Conservation (phyloP, 2,888 invertebrate genomes). For the Thymelicus acteon region DNA sequence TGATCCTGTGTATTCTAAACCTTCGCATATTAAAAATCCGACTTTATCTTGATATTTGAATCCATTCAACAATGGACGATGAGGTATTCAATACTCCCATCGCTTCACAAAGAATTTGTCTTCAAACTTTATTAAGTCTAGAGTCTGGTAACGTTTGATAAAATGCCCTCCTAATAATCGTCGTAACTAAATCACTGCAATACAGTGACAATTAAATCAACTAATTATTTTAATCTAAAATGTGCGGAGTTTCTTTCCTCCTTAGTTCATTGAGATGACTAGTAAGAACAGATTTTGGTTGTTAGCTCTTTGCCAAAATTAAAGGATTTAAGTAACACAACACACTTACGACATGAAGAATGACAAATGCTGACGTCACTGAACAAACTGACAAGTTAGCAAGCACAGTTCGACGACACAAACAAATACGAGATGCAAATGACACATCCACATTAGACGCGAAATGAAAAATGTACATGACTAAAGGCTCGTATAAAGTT, state of each 20-base stretch:
- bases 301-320: too few species aligned
- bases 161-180: neutral
- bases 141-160: neutral
- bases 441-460: neutral
- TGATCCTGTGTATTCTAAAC: too few species aligned
- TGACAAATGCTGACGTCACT: neutral
- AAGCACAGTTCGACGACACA: constrained; percentile 14
- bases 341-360: neutral
- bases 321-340: neutral
- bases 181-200: too few species aligned
- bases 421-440: neutral
- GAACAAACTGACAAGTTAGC: neutral
- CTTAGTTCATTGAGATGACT: too few species aligned
- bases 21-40: too few species aligned
- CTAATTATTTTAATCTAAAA: too few species aligned
- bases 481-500: neutral
- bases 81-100: neutral
- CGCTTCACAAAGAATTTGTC: neutral
- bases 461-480: neutral
- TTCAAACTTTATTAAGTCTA: neutral
- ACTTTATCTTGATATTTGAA: too few species aligned
- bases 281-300: too few species aligned
- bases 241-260: too few species aligned
- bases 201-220: too few species aligned
- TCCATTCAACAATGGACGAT: too few species aligned